phyloP scores from a whole-genome alignment of 2,113 vertebrate genomes.

The Coturnix japonica region DNA sequence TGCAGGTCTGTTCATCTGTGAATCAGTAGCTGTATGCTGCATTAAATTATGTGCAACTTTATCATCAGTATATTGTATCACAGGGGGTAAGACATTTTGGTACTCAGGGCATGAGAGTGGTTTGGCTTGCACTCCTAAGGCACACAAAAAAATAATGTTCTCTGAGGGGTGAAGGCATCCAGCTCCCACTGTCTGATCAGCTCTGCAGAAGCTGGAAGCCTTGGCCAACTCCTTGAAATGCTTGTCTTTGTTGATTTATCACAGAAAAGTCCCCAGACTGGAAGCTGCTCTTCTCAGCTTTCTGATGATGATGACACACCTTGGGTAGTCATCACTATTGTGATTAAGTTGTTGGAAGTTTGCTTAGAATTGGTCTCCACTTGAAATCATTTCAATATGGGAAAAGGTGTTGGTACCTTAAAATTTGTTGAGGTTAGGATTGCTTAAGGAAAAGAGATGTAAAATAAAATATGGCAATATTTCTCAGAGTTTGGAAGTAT shows the following conservation, averaged over 20 bases:
- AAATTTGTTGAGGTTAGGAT: neutral
- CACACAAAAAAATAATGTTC: neutral
- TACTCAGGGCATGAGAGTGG: neutral
- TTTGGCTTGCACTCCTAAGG: neutral
- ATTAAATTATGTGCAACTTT: neutral
- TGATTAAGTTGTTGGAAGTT: neutral
- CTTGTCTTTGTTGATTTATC: neutral
- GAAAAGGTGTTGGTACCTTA: neutral
- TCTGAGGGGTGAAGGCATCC: accelerated
- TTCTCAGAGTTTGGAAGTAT: neutral
- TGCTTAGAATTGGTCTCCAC: neutral
- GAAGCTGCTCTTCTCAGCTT: neutral
- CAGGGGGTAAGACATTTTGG: neutral
- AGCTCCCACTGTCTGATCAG: neutral
- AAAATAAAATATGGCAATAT: accelerated
- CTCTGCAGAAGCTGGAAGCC: neutral
- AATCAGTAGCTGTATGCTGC: neutral
- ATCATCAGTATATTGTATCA: neutral
- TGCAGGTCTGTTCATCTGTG: slow-evolving; percentile 13
- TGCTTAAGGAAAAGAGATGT: neutral
- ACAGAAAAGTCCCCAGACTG: neutral
- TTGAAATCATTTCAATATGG: neutral
- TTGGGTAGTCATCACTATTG: neutral
- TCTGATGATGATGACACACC: neutral
- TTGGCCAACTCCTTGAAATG: neutral